Evolutionary conservation across 2,888 invertebrate species (phyloP).

Genomic region (Megaustenia siamemsis): DNA sequence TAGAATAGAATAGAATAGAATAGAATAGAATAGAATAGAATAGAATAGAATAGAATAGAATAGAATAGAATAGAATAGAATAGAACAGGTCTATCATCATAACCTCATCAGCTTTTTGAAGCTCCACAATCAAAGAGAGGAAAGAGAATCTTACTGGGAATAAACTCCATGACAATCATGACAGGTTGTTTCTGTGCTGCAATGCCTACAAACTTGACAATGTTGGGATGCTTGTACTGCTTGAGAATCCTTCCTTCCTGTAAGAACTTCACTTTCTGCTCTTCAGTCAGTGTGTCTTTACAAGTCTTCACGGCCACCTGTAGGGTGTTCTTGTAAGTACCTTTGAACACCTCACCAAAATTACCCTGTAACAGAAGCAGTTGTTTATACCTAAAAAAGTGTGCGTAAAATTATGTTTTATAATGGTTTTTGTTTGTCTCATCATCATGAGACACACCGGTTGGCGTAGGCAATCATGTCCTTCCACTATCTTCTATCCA

Average conservation of each 20-base stretch:
- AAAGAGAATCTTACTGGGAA: conserved; percentile 63
- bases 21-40: too few relatives aligned
- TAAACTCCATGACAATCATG: conserved; percentile 99
- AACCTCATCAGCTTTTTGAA: too few relatives aligned
- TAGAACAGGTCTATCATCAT: too few relatives aligned
- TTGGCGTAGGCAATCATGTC: too few relatives aligned
- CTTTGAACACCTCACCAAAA: conserved; percentile 97
- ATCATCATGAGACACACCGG: too few relatives aligned
- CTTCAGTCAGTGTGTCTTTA: conserved; percentile 94
- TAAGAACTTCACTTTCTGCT: conserved; percentile 91
- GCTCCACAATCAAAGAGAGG: too few relatives aligned
- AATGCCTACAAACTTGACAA: conserved; percentile 96
- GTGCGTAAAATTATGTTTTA: too few relatives aligned
- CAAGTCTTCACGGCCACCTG: conserved; percentile 98
- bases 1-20: too few relatives aligned
- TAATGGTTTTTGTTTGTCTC: not conserved
- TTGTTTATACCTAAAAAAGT: not conserved
- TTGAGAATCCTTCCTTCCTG: conserved; percentile 97
- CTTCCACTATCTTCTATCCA: too few relatives aligned
- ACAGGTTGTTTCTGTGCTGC: conserved; percentile 98
- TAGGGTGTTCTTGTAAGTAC: conserved; percentile 84
- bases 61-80: too few relatives aligned
- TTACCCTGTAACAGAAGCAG: conserved; percentile 90
- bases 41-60: too few relatives aligned
- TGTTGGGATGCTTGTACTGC: conserved; percentile 97